Percentiles rank a stretch among this genome's conserved stretches.
phyloP scores from a whole-genome alignment of 1,140 invertebrate species.

The Leptopilina boulardi region DNA sequence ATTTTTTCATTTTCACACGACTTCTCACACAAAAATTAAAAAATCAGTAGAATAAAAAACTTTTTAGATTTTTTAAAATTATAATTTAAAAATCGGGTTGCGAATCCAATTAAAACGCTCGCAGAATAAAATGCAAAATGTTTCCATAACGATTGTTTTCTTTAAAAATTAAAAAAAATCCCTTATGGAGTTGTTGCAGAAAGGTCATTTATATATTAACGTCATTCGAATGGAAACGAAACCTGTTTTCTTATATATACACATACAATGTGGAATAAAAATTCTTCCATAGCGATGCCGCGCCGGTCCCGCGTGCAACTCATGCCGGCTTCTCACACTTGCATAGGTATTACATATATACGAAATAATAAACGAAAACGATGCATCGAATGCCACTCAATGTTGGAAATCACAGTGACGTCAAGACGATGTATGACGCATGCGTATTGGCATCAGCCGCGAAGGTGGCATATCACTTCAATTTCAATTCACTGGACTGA shows the following conservation, averaged over 20 bases:
- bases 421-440: constrained; percentile 15
- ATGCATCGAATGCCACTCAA: neutral
- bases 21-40: no score
- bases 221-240: neutral
- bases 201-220: constrained; percentile 8
- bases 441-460: neutral
- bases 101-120: no score
- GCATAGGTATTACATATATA: neutral
- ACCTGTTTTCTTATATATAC: constrained; percentile 9
- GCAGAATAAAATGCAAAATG: neutral
- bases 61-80: no score
- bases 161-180: neutral
- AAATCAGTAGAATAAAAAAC: no score
- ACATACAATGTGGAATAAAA: neutral
- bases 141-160: neutral
- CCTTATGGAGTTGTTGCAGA: constrained; percentile 8
- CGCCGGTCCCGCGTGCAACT: no score
- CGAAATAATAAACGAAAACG: neutral
- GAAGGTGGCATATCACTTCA: constrained; percentile 23
- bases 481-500: neutral
- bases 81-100: no score
- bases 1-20: no score
- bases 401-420: constrained; percentile 23
- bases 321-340: neutral
- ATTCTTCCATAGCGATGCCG: neutral